Percentiles rank a stretch among this genome's conserved stretches.
Evolutionary conservation across 2,888 invertebrate genomes (phyloP).

Genomic region (Cremastobaeus sp.): DNA sequence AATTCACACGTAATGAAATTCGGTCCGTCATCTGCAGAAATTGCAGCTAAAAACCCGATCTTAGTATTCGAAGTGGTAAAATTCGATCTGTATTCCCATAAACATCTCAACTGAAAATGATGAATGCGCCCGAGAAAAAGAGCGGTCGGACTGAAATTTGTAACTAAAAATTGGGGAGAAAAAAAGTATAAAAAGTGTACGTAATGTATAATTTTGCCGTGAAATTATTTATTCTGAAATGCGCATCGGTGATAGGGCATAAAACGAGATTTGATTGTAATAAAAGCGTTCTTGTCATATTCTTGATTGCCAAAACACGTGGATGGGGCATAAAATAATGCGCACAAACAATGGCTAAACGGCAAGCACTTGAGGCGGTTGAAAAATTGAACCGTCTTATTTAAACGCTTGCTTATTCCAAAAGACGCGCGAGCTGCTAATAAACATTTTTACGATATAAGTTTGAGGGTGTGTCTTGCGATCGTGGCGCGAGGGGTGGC

Average conservation of each 20-base stretch:
- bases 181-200: too few species aligned
- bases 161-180: too few species aligned
- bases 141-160: too few species aligned
- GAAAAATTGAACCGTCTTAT: constrained; percentile 75
- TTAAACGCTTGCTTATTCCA: constrained; percentile 71
- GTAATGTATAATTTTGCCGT: too few species aligned
- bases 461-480: constrained; percentile 72
- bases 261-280: too few species aligned
- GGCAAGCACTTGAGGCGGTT: constrained; percentile 66
- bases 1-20: constrained; percentile 53
- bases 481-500: constrained; percentile 65
- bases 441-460: constrained; percentile 77
- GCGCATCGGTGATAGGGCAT: too few species aligned
- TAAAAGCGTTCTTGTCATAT: too few species aligned
- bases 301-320: constrained; percentile 16
- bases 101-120: constrained; percentile 45
- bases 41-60: constrained; percentile 27
- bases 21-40: constrained; percentile 42
- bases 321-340: constrained; percentile 31
- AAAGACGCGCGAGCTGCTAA: constrained; percentile 67
- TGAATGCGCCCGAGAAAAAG: constrained; percentile 40
- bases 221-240: too few species aligned
- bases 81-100: constrained; percentile 30
- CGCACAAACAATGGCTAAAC: constrained; percentile 53
- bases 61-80: constrained; percentile 13